These are phyloP conservation scores for Pachyseris speciosa DNA, from an alignment of 64 coral and sea anemone genomes.

Conservation along the genomic window DNA sequence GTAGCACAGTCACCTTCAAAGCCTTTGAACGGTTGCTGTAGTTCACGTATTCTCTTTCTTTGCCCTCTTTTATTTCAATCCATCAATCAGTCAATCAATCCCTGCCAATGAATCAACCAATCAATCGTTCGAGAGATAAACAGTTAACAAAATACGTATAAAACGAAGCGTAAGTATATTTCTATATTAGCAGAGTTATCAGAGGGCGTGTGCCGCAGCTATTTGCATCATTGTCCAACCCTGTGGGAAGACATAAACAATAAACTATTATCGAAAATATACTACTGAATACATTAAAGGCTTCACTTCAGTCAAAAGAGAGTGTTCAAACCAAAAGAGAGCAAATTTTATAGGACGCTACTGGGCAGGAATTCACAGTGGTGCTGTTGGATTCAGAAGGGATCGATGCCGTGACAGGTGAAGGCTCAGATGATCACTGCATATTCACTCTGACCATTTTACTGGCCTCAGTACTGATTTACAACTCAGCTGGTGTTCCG, in stretches of 20 bases:
- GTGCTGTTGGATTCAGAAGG: conserved; percentile 55
- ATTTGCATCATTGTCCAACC: no score
- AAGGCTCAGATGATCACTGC: conserved; percentile 40
- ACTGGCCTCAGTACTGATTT: conserved; percentile 40
- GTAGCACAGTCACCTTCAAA: no score
- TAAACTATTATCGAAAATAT: no score
- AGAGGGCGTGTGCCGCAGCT: no score
- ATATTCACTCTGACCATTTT: conserved; percentile 57
- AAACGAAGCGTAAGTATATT: background rate
- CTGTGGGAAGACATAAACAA: no score
- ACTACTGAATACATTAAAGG: no score
- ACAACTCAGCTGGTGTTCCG: conserved; percentile 50
- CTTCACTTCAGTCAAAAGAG: background rate
- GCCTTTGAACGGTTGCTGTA: no score
- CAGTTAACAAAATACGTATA: background rate
- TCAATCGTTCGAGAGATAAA: background rate
- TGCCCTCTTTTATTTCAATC: no score
- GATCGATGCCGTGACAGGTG: conserved; percentile 7
- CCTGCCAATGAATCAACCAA: background rate
- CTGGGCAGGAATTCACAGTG: conserved; percentile 40
- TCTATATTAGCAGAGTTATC: background rate
- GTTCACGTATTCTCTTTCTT: no score
- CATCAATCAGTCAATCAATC: background rate
- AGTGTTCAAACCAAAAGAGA: background rate
- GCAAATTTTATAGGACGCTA: conserved; percentile 10